These are phyloP conservation scores for Trichacis sp. DNA, from an alignment of 2,888 invertebrate species.

Conservation along the genomic window DNA sequence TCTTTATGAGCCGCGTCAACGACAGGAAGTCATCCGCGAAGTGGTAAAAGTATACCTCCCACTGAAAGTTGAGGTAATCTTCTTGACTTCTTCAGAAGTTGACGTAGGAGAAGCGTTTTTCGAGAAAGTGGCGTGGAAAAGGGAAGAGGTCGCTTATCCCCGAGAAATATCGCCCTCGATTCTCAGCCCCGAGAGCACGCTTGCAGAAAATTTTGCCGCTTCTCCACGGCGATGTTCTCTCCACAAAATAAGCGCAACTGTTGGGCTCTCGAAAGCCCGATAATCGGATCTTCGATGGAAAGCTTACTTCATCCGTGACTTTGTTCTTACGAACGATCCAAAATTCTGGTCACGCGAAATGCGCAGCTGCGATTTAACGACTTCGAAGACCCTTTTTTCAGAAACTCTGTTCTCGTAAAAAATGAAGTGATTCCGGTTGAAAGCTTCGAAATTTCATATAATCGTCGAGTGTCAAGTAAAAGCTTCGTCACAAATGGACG, in stretches of 20 bases:
- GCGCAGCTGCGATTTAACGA: background rate
- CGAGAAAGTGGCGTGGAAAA: conserved; percentile 12
- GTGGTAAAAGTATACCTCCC: conserved; percentile 28
- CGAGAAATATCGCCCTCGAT: conserved; percentile 20
- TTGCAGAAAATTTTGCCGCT: conserved; percentile 6
- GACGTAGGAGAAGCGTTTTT: conserved; percentile 24
- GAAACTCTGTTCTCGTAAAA: too few relatives aligned
- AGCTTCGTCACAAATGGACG: too few relatives aligned
- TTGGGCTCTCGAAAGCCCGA: conserved; percentile 22
- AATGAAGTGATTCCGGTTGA: too few relatives aligned
- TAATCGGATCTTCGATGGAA: conserved; percentile 25
- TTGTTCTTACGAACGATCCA: conserved; percentile 4
- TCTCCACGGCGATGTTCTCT: conserved; percentile 5
- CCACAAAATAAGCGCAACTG: conserved; percentile 16
- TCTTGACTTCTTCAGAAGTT: conserved; percentile 23
- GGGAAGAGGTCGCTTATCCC: conserved; percentile 16
- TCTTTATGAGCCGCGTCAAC: conserved; percentile 37
- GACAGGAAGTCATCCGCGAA: conserved; percentile 34
- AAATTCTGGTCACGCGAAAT: conserved; percentile 4
- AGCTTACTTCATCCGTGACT: conserved; percentile 18
- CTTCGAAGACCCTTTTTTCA: too few relatives aligned
- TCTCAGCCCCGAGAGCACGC: conserved; percentile 6
- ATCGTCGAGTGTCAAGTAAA: too few relatives aligned
- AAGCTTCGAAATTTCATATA: too few relatives aligned
- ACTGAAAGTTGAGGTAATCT: conserved; percentile 32